These are phyloP conservation scores for Heterodera filipjevi DNA, from an alignment of 2,888 invertebrate genomes.

Conservation along the genomic window DNA sequence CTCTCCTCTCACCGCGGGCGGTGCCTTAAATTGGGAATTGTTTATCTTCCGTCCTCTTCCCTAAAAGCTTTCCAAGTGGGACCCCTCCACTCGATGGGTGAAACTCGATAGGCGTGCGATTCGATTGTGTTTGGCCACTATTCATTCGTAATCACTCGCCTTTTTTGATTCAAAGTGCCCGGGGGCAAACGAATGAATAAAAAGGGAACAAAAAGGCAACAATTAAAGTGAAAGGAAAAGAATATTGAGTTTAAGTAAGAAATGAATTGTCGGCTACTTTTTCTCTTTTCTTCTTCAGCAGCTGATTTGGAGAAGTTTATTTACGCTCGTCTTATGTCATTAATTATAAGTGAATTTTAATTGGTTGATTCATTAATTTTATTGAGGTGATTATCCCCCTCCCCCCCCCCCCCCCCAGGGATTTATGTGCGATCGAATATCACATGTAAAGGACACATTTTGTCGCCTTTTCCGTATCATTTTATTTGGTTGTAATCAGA, in stretches of 20 bases:
- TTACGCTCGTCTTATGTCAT: too few species aligned
- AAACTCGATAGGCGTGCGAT: slow-evolving; percentile 20
- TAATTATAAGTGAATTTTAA: too few species aligned
- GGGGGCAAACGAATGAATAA: neutral
- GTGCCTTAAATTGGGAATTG: slow-evolving; percentile 1
- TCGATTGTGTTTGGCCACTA: neutral
- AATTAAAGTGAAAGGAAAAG: neutral
- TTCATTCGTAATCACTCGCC: neutral
- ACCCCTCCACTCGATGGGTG: neutral
- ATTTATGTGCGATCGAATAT: neutral
- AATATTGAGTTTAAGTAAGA: too few species aligned
- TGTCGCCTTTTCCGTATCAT: neutral
- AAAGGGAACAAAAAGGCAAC: neutral
- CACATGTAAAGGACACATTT: neutral
- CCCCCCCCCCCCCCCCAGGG: neutral
- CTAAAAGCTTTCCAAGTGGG: neutral
- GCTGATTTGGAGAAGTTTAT: too few species aligned
- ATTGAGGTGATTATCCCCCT: neutral
- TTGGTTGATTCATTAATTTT: too few species aligned
- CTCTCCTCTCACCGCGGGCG: too few species aligned
- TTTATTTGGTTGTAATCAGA: slow-evolving; percentile 16
- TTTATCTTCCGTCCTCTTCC: slow-evolving; percentile 9
- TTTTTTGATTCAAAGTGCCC: neutral
- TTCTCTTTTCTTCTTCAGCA: too few species aligned
- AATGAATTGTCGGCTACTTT: too few species aligned